Evolutionary conservation across 2,888 invertebrate species (phyloP).

Genomic region (Aquatica leii): DNA sequence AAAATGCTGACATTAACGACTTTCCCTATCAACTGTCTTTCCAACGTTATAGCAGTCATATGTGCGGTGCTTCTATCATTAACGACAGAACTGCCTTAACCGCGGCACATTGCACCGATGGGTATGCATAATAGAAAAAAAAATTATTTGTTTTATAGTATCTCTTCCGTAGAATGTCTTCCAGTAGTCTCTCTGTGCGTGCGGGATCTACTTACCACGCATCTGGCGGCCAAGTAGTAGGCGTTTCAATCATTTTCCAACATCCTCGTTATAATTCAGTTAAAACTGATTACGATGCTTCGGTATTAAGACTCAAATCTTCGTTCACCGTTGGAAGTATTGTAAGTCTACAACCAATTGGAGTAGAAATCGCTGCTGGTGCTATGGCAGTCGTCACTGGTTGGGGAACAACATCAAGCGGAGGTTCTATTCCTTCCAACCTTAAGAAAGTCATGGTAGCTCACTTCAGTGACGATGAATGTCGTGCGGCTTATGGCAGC

Average conservation of each 20-base stretch:
- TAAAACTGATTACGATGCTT: conserved; percentile 14
- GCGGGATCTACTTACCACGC: conserved; percentile 3
- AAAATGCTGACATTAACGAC: conserved; percentile 47
- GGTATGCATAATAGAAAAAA: too few relatives aligned
- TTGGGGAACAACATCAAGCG: conserved; percentile 2
- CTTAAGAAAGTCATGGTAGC: conserved; percentile 17
- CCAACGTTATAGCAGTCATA: conserved; percentile 41
- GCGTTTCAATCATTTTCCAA: neutral
- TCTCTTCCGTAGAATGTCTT: neutral
- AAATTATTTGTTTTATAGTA: too few relatives aligned
- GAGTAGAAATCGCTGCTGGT: neutral
- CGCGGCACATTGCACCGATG: too few relatives aligned
- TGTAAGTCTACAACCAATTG: neutral
- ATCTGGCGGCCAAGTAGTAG: conserved; percentile 3
- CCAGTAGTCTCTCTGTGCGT: neutral
- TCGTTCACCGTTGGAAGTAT: neutral
- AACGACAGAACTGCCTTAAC: conserved; percentile 50
- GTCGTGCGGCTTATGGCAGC: conserved; percentile 6
- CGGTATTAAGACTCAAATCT: neutral
- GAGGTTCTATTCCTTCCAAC: conserved; percentile 7
- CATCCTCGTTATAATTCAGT: conserved; percentile 8
- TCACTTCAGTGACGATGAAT: conserved; percentile 9
- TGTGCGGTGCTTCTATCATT: conserved; percentile 51
- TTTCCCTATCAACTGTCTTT: conserved; percentile 56
- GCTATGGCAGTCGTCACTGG: conserved; percentile 18